phyloP scores from a whole-genome alignment of 2,888 invertebrate species.

The Pollenia griseotomentosa region DNA sequence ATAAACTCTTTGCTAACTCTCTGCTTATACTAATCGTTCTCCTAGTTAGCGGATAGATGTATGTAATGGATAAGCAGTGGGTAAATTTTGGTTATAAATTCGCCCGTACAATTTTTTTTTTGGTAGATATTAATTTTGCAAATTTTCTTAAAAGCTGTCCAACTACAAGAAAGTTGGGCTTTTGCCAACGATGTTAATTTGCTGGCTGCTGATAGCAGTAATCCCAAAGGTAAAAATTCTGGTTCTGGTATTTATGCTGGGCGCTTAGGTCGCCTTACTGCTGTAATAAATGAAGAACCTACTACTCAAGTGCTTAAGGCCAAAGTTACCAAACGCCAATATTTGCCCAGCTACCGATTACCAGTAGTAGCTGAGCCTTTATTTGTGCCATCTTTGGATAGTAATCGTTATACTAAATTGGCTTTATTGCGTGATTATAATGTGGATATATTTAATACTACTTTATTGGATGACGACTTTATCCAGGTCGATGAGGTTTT shows the following conservation, averaged over 20 bases:
- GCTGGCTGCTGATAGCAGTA: slow-evolving; percentile 86
- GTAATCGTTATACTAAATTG: slow-evolving; percentile 75
- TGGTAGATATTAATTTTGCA: no score
- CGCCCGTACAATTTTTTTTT: background rate
- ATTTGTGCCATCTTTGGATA: slow-evolving; percentile 75
- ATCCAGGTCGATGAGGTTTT: slow-evolving; percentile 14
- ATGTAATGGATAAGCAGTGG: no score
- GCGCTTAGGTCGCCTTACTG: slow-evolving; percentile 78
- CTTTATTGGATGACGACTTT: slow-evolving; percentile 74
- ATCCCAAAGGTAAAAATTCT: slow-evolving; percentile 84
- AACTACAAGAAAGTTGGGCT: slow-evolving; percentile 87
- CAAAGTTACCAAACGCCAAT: slow-evolving; percentile 78
- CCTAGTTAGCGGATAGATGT: no score
- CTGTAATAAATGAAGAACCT: slow-evolving; percentile 77
- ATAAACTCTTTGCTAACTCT: no score
- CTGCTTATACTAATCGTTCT: no score
- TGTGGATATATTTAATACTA: slow-evolving; percentile 78
- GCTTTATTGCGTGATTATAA: slow-evolving; percentile 79
- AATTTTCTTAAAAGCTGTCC: slow-evolving; percentile 82
- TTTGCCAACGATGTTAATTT: slow-evolving; percentile 86
- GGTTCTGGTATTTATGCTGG: slow-evolving; percentile 88
- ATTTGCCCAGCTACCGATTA: slow-evolving; percentile 47
- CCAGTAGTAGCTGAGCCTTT: slow-evolving; percentile 66
- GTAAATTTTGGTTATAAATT: no score
- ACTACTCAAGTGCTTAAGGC: slow-evolving; percentile 77